Conservation (phyloP, 2,113 vertebrate genomes). For the Atherinomorus stipes region DNA sequence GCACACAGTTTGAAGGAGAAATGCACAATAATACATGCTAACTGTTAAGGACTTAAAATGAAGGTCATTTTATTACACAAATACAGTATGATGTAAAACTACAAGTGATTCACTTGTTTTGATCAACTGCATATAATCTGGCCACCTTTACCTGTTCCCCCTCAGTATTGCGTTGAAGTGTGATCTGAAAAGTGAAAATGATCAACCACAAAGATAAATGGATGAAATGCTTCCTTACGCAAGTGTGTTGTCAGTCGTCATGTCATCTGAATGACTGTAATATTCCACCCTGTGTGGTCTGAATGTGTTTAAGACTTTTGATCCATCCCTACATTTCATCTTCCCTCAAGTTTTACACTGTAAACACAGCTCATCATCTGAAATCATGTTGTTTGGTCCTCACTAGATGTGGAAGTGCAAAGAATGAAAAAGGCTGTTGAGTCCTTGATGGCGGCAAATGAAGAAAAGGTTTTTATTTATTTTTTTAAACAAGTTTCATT, state of each 20-base stretch:
- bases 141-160: background rate
- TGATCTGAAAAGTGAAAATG: constrained; percentile 45
- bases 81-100: background rate
- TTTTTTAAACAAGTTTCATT: background rate
- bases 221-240: constrained; percentile 13
- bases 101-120: background rate
- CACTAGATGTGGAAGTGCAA: constrained; percentile 94
- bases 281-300: background rate
- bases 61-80: background rate
- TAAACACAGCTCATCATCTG: background rate
- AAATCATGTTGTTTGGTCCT: constrained; percentile 11
- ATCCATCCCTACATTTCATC: background rate
- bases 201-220: constrained; percentile 19
- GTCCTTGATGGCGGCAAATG: constrained; percentile 94
- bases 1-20: background rate
- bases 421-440: constrained; percentile 97
- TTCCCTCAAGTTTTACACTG: background rate
- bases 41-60: too few relatives aligned
- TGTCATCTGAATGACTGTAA: constrained; percentile 13
- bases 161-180: background rate
- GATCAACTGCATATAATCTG: background rate
- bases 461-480: constrained; percentile 85
- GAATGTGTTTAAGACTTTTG: constrained; percentile 14
- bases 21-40: background rate
- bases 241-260: background rate